phyloP scores from a whole-genome alignment of 2,113 vertebrate genomes.

The Chauna torquata region DNA sequence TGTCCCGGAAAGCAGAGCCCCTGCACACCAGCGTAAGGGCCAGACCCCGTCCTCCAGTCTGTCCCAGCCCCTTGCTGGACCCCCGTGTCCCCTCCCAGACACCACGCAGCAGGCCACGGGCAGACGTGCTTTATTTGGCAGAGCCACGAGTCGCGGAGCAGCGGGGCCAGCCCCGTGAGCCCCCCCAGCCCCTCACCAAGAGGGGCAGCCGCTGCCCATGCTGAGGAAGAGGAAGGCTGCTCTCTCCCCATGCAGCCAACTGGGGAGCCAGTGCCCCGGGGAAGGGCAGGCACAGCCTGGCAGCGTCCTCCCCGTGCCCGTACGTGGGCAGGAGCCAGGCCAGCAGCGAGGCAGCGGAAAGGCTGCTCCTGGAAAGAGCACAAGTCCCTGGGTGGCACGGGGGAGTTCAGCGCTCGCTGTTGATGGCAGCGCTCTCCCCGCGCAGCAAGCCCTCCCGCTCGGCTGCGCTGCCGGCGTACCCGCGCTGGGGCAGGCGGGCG shows the following conservation, averaged over 20 bases:
- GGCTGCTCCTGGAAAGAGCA: background rate
- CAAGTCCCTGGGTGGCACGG: background rate
- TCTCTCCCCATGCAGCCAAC: too few species aligned
- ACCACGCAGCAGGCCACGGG: background rate
- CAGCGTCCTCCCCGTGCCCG: background rate
- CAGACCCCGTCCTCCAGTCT: too few species aligned
- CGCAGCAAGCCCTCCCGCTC: conserved; percentile 82
- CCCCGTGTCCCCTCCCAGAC: background rate
- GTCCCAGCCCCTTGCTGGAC: background rate
- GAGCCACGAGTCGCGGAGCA: background rate
- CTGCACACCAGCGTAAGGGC: background rate
- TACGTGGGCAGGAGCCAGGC: background rate
- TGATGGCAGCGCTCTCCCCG: conserved; percentile 49
- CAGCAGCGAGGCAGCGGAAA: background rate
- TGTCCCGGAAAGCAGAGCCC: too few species aligned
- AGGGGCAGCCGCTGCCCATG: background rate
- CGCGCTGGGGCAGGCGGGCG: conserved; percentile 62
- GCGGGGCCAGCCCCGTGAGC: background rate
- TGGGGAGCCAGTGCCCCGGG: background rate
- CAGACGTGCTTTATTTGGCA: background rate
- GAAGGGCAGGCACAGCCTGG: background rate
- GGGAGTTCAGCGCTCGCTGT: conserved; percentile 38
- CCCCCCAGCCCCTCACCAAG: background rate
- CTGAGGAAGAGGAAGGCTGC: background rate
- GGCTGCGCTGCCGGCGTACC: accelerated